These are phyloP conservation scores for Dolichomitus sp. DNA, from an alignment of 2,888 invertebrate genomes.

Conservation along the genomic window DNA sequence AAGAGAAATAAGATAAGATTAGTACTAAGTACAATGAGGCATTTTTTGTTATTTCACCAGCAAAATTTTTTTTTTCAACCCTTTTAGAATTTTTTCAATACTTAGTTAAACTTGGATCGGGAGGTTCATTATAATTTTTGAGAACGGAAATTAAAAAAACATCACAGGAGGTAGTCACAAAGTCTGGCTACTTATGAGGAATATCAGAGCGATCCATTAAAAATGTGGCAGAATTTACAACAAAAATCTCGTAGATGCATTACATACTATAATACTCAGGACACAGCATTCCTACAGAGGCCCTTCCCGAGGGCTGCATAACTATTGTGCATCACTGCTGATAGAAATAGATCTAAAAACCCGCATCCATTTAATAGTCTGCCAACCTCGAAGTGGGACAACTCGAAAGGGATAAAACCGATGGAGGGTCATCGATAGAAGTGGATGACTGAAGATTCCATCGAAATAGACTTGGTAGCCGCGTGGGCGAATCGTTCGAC, in stretches of 20 bases:
- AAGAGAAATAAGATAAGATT: too few species aligned
- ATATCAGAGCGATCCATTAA: not conserved
- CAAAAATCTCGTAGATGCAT: too few species aligned
- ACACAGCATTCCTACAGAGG: constrained; percentile 4
- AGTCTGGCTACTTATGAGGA: not conserved
- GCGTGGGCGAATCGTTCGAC: constrained; percentile 16
- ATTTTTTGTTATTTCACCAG: too few species aligned
- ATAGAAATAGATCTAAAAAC: constrained; percentile 14
- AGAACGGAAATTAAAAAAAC: too few species aligned
- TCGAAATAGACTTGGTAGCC: constrained; percentile 27
- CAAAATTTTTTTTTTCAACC: too few species aligned
- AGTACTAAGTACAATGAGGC: too few species aligned
- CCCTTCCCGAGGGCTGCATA: constrained; percentile 9
- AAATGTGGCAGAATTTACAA: too few species aligned
- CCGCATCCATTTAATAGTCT: constrained; percentile 29
- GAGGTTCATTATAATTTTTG: too few species aligned
- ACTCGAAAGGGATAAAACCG: constrained; percentile 1
- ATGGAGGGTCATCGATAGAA: constrained; percentile 42
- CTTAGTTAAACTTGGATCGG: too few species aligned
- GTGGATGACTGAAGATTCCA: constrained; percentile 41
- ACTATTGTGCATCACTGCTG: constrained; percentile 1
- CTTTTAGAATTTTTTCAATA: too few species aligned
- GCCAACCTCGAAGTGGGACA: constrained; percentile 16
- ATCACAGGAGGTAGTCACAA: not conserved
- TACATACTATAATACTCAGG: too few species aligned